These are phyloP conservation scores for Lutjanus campechanus DNA, from an alignment of 2,797 vertebrate species.

Conservation along the genomic window DNA sequence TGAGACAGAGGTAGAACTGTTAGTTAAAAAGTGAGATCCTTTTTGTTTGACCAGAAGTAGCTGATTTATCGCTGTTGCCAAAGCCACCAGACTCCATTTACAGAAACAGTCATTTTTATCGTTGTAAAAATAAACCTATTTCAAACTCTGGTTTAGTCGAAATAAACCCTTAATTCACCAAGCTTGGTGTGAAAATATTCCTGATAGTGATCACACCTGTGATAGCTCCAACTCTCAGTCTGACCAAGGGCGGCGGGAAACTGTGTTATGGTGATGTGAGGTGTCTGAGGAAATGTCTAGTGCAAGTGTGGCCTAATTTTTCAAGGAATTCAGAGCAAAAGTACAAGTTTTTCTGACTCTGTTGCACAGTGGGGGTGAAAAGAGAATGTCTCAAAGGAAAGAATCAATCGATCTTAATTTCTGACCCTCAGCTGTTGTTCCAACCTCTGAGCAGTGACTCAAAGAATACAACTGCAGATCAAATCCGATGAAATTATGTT, in stretches of 20 bases:
- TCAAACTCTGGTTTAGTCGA: too few relatives aligned
- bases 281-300: background rate
- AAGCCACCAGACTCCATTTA: too few relatives aligned
- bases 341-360: background rate
- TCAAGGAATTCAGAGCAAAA: background rate
- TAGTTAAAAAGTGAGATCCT: too few relatives aligned
- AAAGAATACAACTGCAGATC: background rate
- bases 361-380: background rate
- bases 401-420: slow-evolving; percentile 12
- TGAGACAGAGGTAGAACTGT: too few relatives aligned
- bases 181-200: too few relatives aligned
- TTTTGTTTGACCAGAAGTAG: too few relatives aligned
- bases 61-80: too few relatives aligned
- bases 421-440: slow-evolving; percentile 20
- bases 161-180: too few relatives aligned
- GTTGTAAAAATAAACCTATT: too few relatives aligned
- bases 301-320: background rate
- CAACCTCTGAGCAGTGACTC: slow-evolving; percentile 10
- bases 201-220: too few relatives aligned
- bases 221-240: background rate
- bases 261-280: background rate
- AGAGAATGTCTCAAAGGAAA: background rate
- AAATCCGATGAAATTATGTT: slow-evolving; percentile 19
- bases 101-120: too few relatives aligned
- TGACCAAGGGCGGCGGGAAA: background rate